Evolutionary conservation across 2,797 vertebrate genomes (phyloP).

Genomic region (Melanogrammus aeglefinus): DNA sequence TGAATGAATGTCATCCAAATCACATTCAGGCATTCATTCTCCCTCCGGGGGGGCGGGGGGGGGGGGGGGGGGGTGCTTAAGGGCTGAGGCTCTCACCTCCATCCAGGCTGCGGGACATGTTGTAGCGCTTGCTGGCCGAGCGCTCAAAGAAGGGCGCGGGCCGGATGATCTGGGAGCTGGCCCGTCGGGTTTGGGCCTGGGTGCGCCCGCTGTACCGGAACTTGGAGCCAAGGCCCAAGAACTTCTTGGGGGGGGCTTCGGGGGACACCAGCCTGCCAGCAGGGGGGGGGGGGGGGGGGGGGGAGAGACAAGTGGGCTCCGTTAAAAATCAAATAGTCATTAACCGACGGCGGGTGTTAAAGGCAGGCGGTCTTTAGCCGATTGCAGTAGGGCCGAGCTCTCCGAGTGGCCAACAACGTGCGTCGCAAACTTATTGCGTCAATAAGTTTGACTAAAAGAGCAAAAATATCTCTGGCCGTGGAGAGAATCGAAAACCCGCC

Average conservation of each 20-base stretch:
- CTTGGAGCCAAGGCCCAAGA: constrained; percentile 93
- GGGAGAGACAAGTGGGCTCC: constrained; percentile 23
- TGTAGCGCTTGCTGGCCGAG: constrained; percentile 91
- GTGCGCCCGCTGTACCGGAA: constrained; percentile 97
- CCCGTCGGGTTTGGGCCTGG: constrained; percentile 90
- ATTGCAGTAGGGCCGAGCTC: too few species aligned
- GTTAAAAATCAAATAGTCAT: background rate
- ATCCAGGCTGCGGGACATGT: constrained; percentile 93
- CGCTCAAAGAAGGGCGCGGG: constrained; percentile 92
- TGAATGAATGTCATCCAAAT: background rate
- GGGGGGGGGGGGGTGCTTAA: background rate
- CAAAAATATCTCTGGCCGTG: too few species aligned
- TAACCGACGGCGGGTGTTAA: background rate
- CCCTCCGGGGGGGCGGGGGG: too few species aligned
- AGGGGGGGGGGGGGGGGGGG: constrained; percentile 5
- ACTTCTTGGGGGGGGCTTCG: constrained; percentile 95
- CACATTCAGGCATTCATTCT: background rate
- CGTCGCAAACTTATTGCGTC: too few species aligned
- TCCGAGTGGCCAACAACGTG: too few species aligned
- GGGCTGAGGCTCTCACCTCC: constrained; percentile 77
- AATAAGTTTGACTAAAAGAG: too few species aligned
- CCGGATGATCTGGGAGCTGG: constrained; percentile 90
- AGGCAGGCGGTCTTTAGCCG: background rate
- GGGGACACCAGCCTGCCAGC: constrained; percentile 85
- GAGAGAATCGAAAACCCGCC: too few species aligned